Conservation (phyloP, 2,888 invertebrate genomes). For the Osmoderma eremita region DNA sequence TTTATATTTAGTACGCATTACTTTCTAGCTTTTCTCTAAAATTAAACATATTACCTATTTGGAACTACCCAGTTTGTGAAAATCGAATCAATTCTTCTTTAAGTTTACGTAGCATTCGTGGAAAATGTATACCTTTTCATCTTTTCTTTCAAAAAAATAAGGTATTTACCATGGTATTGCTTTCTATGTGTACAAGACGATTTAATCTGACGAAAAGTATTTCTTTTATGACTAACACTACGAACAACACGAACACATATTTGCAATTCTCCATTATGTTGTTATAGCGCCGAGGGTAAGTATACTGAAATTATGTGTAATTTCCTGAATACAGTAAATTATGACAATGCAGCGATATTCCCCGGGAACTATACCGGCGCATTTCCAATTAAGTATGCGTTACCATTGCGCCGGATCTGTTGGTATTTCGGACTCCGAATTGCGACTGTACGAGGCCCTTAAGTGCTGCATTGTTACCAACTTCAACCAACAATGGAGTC, state of each 20-base stretch:
- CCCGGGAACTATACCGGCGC: neutral
- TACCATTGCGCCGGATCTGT: constrained; percentile 7
- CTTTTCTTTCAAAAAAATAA: too few relatives aligned
- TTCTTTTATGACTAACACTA: too few relatives aligned
- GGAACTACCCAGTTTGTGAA: too few relatives aligned
- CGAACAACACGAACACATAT: neutral
- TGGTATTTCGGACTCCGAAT: constrained; percentile 2
- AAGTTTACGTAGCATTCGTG: too few relatives aligned
- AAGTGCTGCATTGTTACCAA: constrained; percentile 13
- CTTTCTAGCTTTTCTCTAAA: too few relatives aligned
- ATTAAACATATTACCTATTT: too few relatives aligned
- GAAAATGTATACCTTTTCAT: too few relatives aligned
- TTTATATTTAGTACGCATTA: too few relatives aligned
- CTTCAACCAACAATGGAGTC: constrained; percentile 1
- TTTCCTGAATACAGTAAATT: constrained; percentile 1
- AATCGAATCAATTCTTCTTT: too few relatives aligned
- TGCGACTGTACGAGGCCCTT: neutral
- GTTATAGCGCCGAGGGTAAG: neutral
- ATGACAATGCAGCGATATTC: constrained; percentile 8
- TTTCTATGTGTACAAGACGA: too few relatives aligned
- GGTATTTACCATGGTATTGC: too few relatives aligned
- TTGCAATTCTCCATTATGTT: neutral
- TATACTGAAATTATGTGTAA: constrained; percentile 7
- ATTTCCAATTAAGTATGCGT: constrained; percentile 23
- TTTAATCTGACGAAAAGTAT: too few relatives aligned